Conservation (phyloP, 2,888 invertebrate genomes). For the Parasteatoda lunata region DNA sequence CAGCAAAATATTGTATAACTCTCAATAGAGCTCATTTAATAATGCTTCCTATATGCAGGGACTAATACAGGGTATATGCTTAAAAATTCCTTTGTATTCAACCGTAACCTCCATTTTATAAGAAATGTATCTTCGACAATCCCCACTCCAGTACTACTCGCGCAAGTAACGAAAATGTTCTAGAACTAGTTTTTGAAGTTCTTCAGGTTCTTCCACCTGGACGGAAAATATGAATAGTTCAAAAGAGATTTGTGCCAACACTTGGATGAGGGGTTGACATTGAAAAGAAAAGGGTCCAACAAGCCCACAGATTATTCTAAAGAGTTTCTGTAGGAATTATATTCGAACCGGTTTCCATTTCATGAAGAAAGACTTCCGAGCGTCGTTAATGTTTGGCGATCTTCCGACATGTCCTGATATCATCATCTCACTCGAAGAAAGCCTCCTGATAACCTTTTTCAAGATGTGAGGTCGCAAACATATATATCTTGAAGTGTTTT, state of each 20-base stretch:
- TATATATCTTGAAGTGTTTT: background rate
- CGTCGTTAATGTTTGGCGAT: background rate
- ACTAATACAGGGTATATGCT: too few species aligned
- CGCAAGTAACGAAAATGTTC: slow-evolving; percentile 3
- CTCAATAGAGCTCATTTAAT: too few species aligned
- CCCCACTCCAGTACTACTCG: background rate
- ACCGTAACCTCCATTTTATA: background rate
- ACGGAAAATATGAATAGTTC: background rate
- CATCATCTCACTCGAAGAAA: background rate
- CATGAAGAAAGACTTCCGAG: background rate
- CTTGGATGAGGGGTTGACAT: slow-evolving; percentile 1
- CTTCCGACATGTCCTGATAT: background rate
- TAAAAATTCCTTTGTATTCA: background rate
- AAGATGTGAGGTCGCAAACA: background rate
- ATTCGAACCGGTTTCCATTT: slow-evolving; percentile 25
- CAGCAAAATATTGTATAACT: too few species aligned
- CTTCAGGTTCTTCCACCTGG: slow-evolving; percentile 16
- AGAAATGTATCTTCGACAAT: background rate
- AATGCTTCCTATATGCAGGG: too few species aligned
- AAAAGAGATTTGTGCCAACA: background rate
- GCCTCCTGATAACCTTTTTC: background rate
- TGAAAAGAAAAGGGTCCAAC: slow-evolving; percentile 24
- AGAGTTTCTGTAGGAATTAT: background rate
- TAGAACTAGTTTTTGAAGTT: slow-evolving; percentile 1
- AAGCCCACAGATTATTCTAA: slow-evolving; percentile 15